Base-by-base conservation (phyloP, 1,140 invertebrate species). In the Apis dorsata region DNA sequence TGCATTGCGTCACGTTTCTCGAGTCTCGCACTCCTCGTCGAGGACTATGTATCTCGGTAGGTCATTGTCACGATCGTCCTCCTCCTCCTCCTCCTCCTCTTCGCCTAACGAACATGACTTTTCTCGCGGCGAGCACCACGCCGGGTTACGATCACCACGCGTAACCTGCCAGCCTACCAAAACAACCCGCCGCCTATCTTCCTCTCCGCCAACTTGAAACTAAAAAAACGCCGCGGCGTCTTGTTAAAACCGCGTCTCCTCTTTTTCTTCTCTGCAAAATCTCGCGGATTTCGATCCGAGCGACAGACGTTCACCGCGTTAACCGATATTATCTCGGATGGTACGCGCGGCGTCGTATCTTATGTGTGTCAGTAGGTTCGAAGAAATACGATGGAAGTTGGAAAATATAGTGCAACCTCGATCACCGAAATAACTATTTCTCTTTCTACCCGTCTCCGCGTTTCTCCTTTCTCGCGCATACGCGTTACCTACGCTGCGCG, bases 41-140 rank as follows among this genome's bases (percentile, higher is more conserved):
- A 24, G 81, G 72, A 71, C 78, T 85, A 89, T 44, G 34, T 44
- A 44, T 83, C 88, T 66, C 78, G 86, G 60, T 89, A 79, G 88
- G 88, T 89, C 87, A 89, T 89, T 89, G 87, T 89, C 88, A 89
- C 87, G 88, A 89, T 89, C 85, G 53, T 86, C 59, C 57, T 80
- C 72, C 71, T 44, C 34, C 0, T 44, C 24, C 71, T 44, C 34
- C 0, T 86, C 59, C 57, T 80, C 72, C 71, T 44, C 34, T 0
- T 44, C 24, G 49, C 60, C 60, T 69, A 60, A 81, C 85, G 63
- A 34, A 86, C 59, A 44, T 44, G 60, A 70, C 62, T 68, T 70
- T 74, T 68, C 81, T 73, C 68, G 55, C 55, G 34, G 34, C 34
- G 34, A 44, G 34, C 34, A 44, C 34, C 34, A 44, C 34, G 34